These are phyloP conservation scores for Cryptoblepharus egeriae DNA, from an alignment of 2,797 vertebrate genomes.

Conservation along the genomic window DNA sequence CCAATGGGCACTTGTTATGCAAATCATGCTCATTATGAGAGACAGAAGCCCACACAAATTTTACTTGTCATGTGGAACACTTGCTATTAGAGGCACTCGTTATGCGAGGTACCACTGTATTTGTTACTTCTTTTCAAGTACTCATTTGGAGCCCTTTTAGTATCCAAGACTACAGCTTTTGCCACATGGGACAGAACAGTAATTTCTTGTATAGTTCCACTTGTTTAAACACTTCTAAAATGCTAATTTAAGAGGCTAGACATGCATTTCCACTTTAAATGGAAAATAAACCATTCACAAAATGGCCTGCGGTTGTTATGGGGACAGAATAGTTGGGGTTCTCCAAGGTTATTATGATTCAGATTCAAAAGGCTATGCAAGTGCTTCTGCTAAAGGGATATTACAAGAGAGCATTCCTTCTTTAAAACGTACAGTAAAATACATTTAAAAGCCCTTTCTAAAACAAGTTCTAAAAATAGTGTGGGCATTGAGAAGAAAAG, in stretches of 20 bases:
- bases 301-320: background rate
- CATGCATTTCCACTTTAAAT: background rate
- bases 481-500: background rate
- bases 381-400: background rate
- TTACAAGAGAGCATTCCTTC: background rate
- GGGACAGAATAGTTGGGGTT: background rate
- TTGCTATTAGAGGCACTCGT: too few species aligned
- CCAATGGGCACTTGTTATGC: too few species aligned
- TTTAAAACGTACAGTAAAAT: background rate
- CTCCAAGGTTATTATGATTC: background rate
- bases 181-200: background rate
- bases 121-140: too few species aligned
- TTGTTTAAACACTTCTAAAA: background rate
- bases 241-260: background rate
- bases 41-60: too few species aligned
- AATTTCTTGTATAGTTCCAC: background rate
- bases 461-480: background rate
- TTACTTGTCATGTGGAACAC: too few species aligned
- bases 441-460: background rate
- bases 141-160: too few species aligned
- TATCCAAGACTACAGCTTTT: too few species aligned
- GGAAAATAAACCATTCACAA: background rate
- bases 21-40: too few species aligned
- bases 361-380: background rate
- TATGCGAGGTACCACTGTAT: too few species aligned